phyloP scores from a whole-genome alignment of 2,797 vertebrate species.

The Crocidura indochinensis region DNA sequence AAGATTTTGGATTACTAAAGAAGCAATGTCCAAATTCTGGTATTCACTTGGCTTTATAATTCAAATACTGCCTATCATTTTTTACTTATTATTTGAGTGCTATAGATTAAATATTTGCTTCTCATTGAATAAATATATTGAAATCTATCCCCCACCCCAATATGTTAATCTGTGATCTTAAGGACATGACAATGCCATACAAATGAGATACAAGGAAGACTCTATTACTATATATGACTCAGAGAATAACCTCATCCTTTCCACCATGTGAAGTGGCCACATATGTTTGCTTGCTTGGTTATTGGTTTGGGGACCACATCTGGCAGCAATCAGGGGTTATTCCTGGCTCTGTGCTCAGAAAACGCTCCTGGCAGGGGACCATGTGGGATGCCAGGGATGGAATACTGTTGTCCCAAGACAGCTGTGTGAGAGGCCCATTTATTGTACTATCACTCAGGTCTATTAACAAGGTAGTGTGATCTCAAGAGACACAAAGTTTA shows the following conservation, averaged over 20 bases:
- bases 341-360: too few species aligned
- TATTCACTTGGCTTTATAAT: not conserved
- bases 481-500: too few species aligned
- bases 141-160: not conserved
- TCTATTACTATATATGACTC: not conserved
- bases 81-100: not conserved
- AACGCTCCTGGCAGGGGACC: too few species aligned
- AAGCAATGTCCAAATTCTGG: not conserved
- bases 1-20: constrained; percentile 19
- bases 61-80: not conserved
- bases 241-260: not conserved
- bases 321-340: too few species aligned
- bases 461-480: not conserved
- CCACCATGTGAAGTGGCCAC: not conserved
- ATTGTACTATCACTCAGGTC: too few species aligned
- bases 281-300: too few species aligned
- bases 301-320: too few species aligned
- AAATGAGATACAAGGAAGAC: not conserved
- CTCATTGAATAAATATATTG: not conserved
- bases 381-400: too few species aligned
- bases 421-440: too few species aligned
- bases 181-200: not conserved
- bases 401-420: too few species aligned
- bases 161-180: not conserved
- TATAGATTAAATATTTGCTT: not conserved